Percentiles rank a stretch among this genome's conserved stretches.
Conservation (phyloP, 2,797 vertebrate genomes). For the Morus bassanus region DNA sequence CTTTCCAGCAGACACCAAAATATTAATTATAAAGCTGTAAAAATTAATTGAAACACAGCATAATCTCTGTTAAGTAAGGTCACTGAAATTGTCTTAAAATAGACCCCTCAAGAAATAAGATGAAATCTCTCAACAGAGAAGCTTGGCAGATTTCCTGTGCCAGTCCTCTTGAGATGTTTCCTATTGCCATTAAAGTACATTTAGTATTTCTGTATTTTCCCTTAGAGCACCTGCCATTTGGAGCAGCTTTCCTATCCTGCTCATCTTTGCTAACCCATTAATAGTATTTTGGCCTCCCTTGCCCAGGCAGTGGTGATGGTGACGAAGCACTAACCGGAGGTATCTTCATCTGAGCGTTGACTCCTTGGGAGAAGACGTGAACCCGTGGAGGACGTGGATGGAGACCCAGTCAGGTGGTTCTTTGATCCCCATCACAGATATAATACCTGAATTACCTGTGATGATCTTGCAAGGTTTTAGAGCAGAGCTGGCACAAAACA, state of each 20-base stretch:
- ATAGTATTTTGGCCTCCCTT: not conserved
- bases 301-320: not conserved
- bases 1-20: conserved; percentile 58
- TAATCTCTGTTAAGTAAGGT: conserved; percentile 62
- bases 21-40: conserved; percentile 66
- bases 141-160: conserved; percentile 51
- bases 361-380: not conserved
- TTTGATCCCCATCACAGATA: not conserved
- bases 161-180: conserved; percentile 46
- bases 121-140: conserved; percentile 40
- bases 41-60: conserved; percentile 63
- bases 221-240: not conserved
- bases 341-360: not conserved
- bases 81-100: conserved; percentile 62
- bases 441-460: not conserved
- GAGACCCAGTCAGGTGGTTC: not conserved
- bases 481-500: not conserved
- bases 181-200: not conserved
- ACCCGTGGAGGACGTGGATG: accelerated
- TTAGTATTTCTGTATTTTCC: conserved; percentile 14
- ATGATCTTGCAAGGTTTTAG: not conserved
- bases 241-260: not conserved
- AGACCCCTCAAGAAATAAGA: conserved; percentile 54
- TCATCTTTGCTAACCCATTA: not conserved
- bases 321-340: not conserved